Evolutionary conservation across 2,113 vertebrate species (phyloP).

Genomic region (Tachycineta bicolor): DNA sequence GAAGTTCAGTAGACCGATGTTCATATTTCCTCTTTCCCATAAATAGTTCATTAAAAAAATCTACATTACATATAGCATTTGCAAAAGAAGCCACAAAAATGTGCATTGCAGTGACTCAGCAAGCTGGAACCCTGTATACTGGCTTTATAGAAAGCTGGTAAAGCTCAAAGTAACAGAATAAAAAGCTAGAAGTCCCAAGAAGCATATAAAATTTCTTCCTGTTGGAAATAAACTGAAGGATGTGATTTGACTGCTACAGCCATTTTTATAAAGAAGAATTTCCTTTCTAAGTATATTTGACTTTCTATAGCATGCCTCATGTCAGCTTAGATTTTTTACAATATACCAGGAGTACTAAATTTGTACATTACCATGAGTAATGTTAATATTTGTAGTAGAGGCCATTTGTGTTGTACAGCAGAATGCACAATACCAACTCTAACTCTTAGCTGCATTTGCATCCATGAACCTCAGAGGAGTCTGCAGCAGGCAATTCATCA

Average conservation of each 20-base stretch:
- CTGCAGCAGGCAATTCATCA: background rate
- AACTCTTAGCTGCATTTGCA: background rate
- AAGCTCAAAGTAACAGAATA: conserved; percentile 65
- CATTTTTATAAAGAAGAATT: conserved; percentile 36
- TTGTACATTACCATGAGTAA: background rate
- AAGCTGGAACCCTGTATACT: conserved; percentile 57
- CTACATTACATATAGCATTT: conserved; percentile 29
- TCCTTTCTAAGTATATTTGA: conserved; percentile 33
- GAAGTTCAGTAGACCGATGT: background rate
- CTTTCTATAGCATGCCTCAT: background rate
- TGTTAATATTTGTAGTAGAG: background rate
- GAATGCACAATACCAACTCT: background rate
- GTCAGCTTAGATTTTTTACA: background rate
- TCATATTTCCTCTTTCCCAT: conserved; percentile 9
- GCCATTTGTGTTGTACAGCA: background rate
- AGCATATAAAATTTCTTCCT: conserved; percentile 60
- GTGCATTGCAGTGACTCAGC: conserved; percentile 64
- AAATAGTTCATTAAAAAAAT: background rate
- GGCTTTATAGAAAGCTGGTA: conserved; percentile 55
- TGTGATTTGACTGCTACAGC: conserved; percentile 49
- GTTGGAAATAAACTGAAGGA: conserved; percentile 54
- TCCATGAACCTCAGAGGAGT: background rate
- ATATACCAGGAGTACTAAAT: background rate
- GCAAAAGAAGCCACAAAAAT: conserved; percentile 59
- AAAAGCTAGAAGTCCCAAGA: conserved; percentile 49